Base-by-base conservation (phyloP, 2,888 invertebrate species). In the Zaprionus obscuricornis region DNA sequence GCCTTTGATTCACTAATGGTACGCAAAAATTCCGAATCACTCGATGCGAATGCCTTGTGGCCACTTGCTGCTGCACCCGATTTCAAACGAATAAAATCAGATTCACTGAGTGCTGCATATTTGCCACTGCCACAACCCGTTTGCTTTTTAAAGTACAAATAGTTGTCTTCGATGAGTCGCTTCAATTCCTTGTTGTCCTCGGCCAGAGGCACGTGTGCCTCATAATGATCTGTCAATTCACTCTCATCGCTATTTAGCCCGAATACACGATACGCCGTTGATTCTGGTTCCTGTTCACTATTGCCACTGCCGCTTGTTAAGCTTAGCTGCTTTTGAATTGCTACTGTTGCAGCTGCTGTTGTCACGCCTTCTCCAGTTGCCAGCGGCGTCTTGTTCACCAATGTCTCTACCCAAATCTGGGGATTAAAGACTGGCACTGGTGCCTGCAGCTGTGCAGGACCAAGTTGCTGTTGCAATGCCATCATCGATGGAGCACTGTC, bases 401-500 rank as follows among this genome's bases (percentile, higher is more conserved):
- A 46, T 3, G 82, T 58, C 37, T 88, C 86, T 0, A 68, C 67
- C 88, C 87, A 88, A 39, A 77, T 77, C 39, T 87, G 85, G 2
- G 87, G 85, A 60, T 85, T 77, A 13, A 82, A 82, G 0, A 67
- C 49, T 0, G 81, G 83, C 29, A 71, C 86, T 1, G 83, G 64
- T 1, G 85, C 62, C 54, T 82, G 87, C 24, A 72, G 42, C 26
- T 83, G 86, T 7, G 40, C 26, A 3, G 47, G 34, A 0, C 47
- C 49, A 1, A 62, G 60, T 54, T 81, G 85, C 64, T 83, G 85
- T 36, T 88, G 90, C 34, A 90, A 65, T 0, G 90, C 89, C 69
- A 90, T 90, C 90, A 90, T 90, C 11, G 90, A 90, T 1, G 90
- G 90, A 3, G 90, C 91, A 65, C 90, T 90, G 63, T 90, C 90